These are phyloP conservation scores for Gadus macrocephalus DNA, from an alignment of 2,113 vertebrate species.

Conservation along the genomic window DNA sequence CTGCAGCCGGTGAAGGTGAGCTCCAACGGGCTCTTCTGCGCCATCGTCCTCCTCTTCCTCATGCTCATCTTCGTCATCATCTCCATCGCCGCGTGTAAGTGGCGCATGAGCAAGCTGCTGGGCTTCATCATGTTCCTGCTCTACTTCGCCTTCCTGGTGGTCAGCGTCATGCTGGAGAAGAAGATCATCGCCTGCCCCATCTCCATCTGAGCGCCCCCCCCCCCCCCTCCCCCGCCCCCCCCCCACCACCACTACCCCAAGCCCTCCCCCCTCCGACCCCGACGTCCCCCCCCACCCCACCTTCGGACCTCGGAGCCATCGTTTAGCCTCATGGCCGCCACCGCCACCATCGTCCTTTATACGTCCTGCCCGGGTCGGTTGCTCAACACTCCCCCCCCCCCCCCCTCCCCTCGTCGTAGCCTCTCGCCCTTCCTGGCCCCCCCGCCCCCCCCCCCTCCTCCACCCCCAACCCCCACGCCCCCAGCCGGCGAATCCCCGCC, in stretches of 20 bases:
- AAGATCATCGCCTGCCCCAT: conserved; percentile 84
- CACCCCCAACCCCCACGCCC: too few species aligned
- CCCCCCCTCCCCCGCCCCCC: conserved; percentile 23
- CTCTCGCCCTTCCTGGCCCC: too few species aligned
- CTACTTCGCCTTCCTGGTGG: conserved; percentile 89
- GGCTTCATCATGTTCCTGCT: conserved; percentile 93
- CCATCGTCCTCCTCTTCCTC: conserved; percentile 94
- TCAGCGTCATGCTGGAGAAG: conserved; percentile 93
- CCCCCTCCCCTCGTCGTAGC: background rate
- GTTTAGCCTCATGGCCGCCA: too few species aligned
- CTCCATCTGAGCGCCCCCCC: conserved; percentile 73
- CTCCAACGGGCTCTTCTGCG: conserved; percentile 95
- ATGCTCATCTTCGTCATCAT: conserved; percentile 96
- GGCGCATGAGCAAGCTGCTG: conserved; percentile 94
- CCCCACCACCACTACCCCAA: conserved; percentile 24
- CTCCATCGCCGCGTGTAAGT: conserved; percentile 92
- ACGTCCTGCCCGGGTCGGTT: background rate
- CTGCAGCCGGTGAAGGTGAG: conserved; percentile 81
- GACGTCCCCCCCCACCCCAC: conserved; percentile 30
- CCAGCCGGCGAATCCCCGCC: background rate
- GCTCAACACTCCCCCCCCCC: too few species aligned
- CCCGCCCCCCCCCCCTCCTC: too few species aligned
- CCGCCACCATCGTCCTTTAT: conserved; percentile 10
- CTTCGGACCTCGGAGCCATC: background rate
- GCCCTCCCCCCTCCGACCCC: conserved; percentile 1